These are phyloP conservation scores for Mormyrus proboscirostris DNA, from an alignment of 2,797 vertebrate species.

Conservation along the genomic window DNA sequence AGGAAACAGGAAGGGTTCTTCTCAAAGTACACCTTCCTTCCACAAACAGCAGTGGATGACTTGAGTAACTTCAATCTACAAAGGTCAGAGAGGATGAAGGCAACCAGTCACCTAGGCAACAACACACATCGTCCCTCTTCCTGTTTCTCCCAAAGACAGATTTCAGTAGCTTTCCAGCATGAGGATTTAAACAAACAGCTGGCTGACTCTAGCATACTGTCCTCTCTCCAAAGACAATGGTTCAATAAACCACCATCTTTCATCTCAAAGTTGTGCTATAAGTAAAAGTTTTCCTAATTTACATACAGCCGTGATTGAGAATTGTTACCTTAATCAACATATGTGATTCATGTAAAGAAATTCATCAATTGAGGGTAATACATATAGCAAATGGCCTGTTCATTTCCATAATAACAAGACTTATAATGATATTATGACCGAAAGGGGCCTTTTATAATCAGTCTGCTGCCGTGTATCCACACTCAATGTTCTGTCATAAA, in stretches of 20 bases:
- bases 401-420: neutral
- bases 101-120: constrained; percentile 17
- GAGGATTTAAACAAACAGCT: neutral
- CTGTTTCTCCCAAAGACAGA: neutral
- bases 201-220: neutral
- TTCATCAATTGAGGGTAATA: neutral
- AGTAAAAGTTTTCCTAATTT: neutral
- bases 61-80: constrained; percentile 1
- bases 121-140: neutral
- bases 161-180: neutral
- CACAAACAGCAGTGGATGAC: neutral
- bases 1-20: neutral
- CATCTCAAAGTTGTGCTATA: neutral
- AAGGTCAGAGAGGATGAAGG: constrained; percentile 12
- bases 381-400: neutral
- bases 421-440: neutral
- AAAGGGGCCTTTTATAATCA: neutral
- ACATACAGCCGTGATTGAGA: neutral
- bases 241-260: neutral
- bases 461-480: neutral
- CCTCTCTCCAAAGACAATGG: neutral
- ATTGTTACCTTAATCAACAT: neutral
- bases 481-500: neutral
- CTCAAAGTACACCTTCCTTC: neutral
- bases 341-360: neutral